These are phyloP conservation scores for Vespertilio murinus DNA, from an alignment of 2,797 vertebrate genomes.

Conservation along the genomic window DNA sequence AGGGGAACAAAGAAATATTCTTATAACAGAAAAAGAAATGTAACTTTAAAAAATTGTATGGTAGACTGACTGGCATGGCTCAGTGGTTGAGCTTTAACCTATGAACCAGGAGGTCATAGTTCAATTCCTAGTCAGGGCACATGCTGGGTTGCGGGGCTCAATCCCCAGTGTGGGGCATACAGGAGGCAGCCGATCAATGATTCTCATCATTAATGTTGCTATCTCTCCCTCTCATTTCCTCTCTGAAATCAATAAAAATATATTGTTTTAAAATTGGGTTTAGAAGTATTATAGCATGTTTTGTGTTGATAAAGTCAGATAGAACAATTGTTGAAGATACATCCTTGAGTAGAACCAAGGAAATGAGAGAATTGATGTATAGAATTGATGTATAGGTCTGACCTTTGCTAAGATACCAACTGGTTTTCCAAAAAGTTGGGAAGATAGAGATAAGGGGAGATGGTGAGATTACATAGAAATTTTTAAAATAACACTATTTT, in stretches of 20 bases:
- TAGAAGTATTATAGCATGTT: neutral
- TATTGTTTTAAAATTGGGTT: neutral
- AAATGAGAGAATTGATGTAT: neutral
- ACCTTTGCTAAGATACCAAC: neutral
- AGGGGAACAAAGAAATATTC: neutral
- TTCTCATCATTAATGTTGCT: too few relatives aligned
- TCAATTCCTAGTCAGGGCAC: too few relatives aligned
- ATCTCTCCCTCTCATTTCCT: too few relatives aligned
- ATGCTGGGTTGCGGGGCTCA: too few relatives aligned
- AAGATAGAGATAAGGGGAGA: neutral
- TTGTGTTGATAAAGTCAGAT: neutral
- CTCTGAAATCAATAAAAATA: too few relatives aligned
- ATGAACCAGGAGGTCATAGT: too few relatives aligned
- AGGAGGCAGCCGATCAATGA: too few relatives aligned
- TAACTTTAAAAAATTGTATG: neutral
- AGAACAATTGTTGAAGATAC: neutral
- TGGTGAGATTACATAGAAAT: neutral
- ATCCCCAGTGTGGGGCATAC: too few relatives aligned
- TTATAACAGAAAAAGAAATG: neutral
- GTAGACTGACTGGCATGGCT: too few relatives aligned
- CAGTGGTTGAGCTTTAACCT: too few relatives aligned
- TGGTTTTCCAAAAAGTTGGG: neutral
- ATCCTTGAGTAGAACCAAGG: neutral
- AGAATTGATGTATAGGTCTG: neutral
- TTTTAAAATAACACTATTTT: neutral